Percentiles rank a stretch among this genome's conserved stretches.
phyloP scores from a whole-genome alignment of 2,888 invertebrate species.

The Ceraclea dissimilis region DNA sequence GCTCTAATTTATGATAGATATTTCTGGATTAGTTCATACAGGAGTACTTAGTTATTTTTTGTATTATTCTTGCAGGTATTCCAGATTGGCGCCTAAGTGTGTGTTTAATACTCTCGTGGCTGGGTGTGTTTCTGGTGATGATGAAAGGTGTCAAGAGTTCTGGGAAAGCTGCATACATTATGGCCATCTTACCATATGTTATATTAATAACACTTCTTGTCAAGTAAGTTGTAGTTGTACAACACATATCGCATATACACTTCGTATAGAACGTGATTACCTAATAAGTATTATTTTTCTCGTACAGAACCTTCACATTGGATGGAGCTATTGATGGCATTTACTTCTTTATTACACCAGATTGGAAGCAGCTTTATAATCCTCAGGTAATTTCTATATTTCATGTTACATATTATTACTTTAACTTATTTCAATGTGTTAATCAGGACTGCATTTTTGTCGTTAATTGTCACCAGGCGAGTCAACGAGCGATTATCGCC shows the following conservation, averaged over 20 bases:
- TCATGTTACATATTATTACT: not conserved
- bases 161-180: slow-evolving; percentile 79
- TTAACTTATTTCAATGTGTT: not conserved
- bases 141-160: slow-evolving; percentile 69
- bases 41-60: too few species aligned
- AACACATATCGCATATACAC: not conserved
- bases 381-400: slow-evolving; percentile 45
- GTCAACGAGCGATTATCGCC: too few species aligned
- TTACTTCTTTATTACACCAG: slow-evolving; percentile 68
- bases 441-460: not conserved
- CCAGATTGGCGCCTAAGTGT: slow-evolving; percentile 64
- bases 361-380: slow-evolving; percentile 66
- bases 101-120: slow-evolving; percentile 61
- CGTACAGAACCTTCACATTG: slow-evolving; percentile 48
- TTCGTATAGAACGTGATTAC: not conserved
- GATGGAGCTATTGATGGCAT: slow-evolving; percentile 70
- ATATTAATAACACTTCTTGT: slow-evolving; percentile 68
- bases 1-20: too few species aligned
- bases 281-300: not conserved
- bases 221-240: slow-evolving; percentile 32
- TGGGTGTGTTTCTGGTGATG: slow-evolving; percentile 60
- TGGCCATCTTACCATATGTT: slow-evolving; percentile 78
- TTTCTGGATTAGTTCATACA: too few species aligned
- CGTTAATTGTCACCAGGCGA: too few species aligned
- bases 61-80: slow-evolving; percentile 32